A percentile compares a stretch with the other conserved stretches of the same genome.
Conservation (phyloP, 1,140 invertebrate genomes). For the Harpegnathos saltator region DNA sequence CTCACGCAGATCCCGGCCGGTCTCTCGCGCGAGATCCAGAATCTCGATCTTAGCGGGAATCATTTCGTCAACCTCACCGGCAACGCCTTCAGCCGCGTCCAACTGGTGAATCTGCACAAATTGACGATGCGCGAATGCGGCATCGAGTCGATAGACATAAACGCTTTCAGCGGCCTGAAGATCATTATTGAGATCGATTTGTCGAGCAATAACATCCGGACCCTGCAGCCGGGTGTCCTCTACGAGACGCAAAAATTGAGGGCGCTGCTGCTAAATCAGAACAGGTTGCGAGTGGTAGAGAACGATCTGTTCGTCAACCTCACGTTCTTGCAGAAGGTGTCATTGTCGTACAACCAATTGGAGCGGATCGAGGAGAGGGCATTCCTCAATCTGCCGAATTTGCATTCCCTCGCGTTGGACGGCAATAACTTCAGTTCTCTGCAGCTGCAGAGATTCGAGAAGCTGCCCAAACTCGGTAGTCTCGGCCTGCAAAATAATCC, state of each 20-base stretch:
- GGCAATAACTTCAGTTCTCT: slow-evolving; percentile 90
- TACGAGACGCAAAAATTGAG: slow-evolving; percentile 89
- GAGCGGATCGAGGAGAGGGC: slow-evolving; percentile 89
- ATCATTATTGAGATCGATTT: slow-evolving; percentile 95
- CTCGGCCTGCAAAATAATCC: slow-evolving; percentile 93
- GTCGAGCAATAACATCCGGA: slow-evolving; percentile 91
- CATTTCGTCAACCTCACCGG: slow-evolving; percentile 88
- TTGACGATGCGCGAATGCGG: slow-evolving; percentile 91
- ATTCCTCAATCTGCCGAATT: slow-evolving; percentile 89
- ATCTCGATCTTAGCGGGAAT: slow-evolving; percentile 92
- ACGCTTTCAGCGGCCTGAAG: slow-evolving; percentile 91
- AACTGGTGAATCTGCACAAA: slow-evolving; percentile 93
- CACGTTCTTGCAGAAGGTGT: slow-evolving; percentile 90
- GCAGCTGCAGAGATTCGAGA: slow-evolving; percentile 87
- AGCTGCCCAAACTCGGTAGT: slow-evolving; percentile 89
- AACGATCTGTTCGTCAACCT: slow-evolving; percentile 92
- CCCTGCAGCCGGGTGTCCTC: slow-evolving; percentile 91
- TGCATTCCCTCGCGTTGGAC: slow-evolving; percentile 90
- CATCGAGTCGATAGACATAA: slow-evolving; percentile 89
- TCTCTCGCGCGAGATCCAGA: slow-evolving; percentile 91
- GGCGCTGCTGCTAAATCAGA: slow-evolving; percentile 90
- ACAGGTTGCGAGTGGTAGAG: slow-evolving; percentile 90
- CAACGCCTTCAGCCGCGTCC: slow-evolving; percentile 90
- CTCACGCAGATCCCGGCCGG: slow-evolving; percentile 89
- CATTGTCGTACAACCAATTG: slow-evolving; percentile 91